phyloP scores from a whole-genome alignment of 2,888 invertebrate species.

The Drosophila formosana region DNA sequence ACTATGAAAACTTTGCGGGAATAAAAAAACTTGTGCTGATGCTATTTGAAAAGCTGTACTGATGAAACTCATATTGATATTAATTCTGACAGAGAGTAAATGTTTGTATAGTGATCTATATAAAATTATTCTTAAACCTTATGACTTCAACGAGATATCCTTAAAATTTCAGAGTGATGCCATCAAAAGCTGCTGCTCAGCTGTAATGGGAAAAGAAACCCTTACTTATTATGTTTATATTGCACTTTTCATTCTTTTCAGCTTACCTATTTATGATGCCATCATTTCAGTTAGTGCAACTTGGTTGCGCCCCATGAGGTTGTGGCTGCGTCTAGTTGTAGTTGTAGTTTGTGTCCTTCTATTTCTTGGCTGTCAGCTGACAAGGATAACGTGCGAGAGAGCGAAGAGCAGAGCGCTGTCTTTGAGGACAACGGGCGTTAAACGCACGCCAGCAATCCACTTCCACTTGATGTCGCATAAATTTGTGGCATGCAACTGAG shows the following conservation, averaged over 20 bases:
- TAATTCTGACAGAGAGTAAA: too few relatives aligned
- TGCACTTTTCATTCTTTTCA: constrained; percentile 8
- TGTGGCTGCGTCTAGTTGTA: constrained; percentile 22
- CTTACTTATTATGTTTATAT: constrained; percentile 2
- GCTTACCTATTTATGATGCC: constrained; percentile 25
- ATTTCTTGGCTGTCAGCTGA: constrained; percentile 40
- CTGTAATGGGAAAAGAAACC: not conserved
- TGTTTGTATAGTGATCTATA: too few relatives aligned
- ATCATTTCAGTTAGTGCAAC: constrained; percentile 19
- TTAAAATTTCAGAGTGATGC: not conserved
- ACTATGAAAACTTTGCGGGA: not conserved
- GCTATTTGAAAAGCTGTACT: not conserved
- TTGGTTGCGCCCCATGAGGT: constrained; percentile 32
- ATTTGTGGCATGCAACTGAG: constrained; percentile 53
- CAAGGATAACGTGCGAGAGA: constrained; percentile 31
- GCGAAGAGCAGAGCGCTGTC: constrained; percentile 2
- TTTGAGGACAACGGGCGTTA: constrained; percentile 14
- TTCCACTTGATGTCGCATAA: constrained; percentile 66
- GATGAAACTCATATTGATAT: not conserved
- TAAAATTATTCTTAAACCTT: too few relatives aligned
- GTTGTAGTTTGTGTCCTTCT: constrained; percentile 23
- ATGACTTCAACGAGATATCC: not conserved
- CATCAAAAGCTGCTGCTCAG: not conserved
- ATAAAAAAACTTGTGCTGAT: not conserved
- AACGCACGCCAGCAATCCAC: constrained; percentile 50